phyloP scores from a whole-genome alignment of 2,888 invertebrate species.

The Euphydryas editha region DNA sequence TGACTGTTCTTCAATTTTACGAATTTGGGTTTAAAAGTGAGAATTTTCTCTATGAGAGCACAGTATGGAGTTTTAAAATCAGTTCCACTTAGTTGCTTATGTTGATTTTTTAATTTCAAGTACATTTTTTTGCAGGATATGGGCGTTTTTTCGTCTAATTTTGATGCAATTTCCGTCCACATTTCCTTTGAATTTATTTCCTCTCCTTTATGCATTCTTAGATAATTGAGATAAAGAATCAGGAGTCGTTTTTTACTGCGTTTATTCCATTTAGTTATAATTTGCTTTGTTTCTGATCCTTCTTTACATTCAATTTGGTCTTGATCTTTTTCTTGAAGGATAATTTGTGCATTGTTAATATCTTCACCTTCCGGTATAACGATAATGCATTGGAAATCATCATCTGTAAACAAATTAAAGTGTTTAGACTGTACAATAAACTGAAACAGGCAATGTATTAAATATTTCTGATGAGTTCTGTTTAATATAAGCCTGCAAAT shows the following conservation, averaged over 20 bases:
- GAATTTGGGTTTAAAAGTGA: constrained; percentile 61
- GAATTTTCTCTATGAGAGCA: constrained; percentile 59
- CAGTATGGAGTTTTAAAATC: constrained; percentile 49
- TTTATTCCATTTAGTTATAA: constrained; percentile 62
- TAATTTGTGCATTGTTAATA: constrained; percentile 55
- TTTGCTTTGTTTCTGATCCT: constrained; percentile 35
- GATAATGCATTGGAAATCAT: constrained; percentile 75
- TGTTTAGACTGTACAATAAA: background rate
- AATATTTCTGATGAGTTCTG: too few species aligned
- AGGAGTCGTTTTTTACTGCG: constrained; percentile 61
- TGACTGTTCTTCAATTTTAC: constrained; percentile 51
- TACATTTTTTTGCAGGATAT: constrained; percentile 65
- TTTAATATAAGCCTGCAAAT: background rate
- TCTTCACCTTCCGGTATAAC: constrained; percentile 73
- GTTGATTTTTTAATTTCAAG: constrained; percentile 58
- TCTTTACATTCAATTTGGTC: background rate
- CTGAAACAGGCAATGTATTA: too few species aligned
- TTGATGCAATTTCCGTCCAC: constrained; percentile 66
- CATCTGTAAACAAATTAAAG: constrained; percentile 58
- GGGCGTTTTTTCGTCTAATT: constrained; percentile 58
- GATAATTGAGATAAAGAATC: constrained; percentile 63
- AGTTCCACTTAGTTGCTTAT: constrained; percentile 49
- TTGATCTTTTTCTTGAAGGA: constrained; percentile 46
- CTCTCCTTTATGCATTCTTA: constrained; percentile 57
- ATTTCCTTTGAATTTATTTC: constrained; percentile 61